Base-by-base conservation (phyloP, 1,140 invertebrate species). In the Caerostris extrusa region DNA sequence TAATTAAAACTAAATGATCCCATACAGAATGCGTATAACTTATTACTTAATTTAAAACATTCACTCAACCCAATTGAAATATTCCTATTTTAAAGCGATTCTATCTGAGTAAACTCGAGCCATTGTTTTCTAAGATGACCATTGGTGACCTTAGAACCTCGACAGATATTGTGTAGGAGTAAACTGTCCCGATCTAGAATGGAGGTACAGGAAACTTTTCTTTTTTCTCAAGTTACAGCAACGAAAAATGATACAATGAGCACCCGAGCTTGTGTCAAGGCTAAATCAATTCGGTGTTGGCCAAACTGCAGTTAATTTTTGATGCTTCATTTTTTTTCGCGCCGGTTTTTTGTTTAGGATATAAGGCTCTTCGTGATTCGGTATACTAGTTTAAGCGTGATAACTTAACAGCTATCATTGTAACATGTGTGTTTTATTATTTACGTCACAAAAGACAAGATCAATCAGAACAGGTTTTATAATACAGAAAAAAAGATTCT, bases 201-300 rank as follows among this genome's bases (percentile, higher is more conserved):
- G 19, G 17, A 69, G 67, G 67, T n/a, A 19, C 67, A 7, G 7
- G 67, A 69, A 69, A 69, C n/a, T 14, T 64, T 64, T 10, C 67
- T 69, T n/a, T n/a, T 69, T 19, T 19, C 17, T 19, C 17, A 69
- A 19, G n/a, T 71, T 71, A 0, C 34, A 19, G 69, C n/a, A 71
- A 71, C n/a, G 69, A 71, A 71, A 71, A 19, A 19, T 69, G 67
- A 69, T 69, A 69, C 67, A 69, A 69, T 71, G 69, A 71, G 19
- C 10, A 50, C 69, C 3, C 50, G 7, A 77, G 34, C 19, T 8
- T 50, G 69, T 8, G 69, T 34, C 69, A 53, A 77, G 69, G 69
- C 69, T 50, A 50, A 71, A 71, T 8, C 7, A 34, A 71, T 34
- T 50, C 69, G 2, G 19, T 34, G 69, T 10, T 77, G 69, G 69